Evolutionary conservation across 53 echinoderm and acorn worm species (phyloP).

Genomic region (Holothuria scabra): DNA sequence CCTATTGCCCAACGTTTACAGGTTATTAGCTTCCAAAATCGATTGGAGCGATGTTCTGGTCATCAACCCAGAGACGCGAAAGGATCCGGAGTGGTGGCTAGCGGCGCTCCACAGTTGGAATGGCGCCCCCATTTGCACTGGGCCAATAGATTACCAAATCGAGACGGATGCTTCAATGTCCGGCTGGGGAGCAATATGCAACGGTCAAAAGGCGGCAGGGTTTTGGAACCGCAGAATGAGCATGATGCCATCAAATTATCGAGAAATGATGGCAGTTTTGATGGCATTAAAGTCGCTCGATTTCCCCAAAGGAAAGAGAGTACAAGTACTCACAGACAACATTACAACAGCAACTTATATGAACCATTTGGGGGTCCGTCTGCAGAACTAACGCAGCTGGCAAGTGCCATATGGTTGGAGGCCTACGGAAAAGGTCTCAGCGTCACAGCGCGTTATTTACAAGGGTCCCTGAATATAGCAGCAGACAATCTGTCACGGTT

Average conservation of each 20-base stretch:
- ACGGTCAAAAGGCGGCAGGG: too few relatives aligned
- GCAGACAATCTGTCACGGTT: neutral
- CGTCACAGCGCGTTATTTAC: neutral
- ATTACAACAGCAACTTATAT: constrained; percentile 23
- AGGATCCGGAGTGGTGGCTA: constrained; percentile 42
- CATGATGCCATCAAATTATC: constrained; percentile 31
- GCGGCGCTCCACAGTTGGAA: constrained; percentile 13
- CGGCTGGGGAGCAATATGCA: constrained; percentile 14
- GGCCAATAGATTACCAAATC: constrained; percentile 6
- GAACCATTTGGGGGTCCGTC: neutral
- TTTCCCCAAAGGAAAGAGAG: neutral
- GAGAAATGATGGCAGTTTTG: constrained; percentile 28
- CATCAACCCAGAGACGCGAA: neutral
- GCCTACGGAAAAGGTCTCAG: neutral
- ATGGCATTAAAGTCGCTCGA: constrained; percentile 25
- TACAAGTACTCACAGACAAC: constrained; percentile 34
- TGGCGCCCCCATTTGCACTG: constrained; percentile 22
- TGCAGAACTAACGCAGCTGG: neutral
- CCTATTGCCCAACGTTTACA: constrained; percentile 11
- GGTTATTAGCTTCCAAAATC: constrained; percentile 16
- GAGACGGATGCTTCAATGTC: constrained; percentile 47
- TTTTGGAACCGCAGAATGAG: constrained; percentile 19
- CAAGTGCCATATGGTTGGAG: neutral
- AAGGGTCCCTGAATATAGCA: too few relatives aligned
- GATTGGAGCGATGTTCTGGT: too few relatives aligned